Base-by-base conservation (phyloP, 2,113 vertebrate genomes). In the Pollachius pollachius region DNA sequence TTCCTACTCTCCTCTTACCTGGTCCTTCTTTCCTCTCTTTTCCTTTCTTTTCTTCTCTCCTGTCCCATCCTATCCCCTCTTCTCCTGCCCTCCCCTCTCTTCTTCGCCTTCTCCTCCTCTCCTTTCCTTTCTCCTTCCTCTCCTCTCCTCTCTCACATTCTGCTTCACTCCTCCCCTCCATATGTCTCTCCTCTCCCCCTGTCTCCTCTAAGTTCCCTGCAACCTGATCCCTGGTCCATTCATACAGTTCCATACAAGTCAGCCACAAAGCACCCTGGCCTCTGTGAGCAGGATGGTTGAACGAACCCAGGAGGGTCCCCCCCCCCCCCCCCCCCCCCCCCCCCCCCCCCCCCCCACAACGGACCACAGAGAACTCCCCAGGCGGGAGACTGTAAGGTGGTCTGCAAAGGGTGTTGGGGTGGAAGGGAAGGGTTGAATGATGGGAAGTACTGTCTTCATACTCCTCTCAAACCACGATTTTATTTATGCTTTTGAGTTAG, bases 231-330 rank as follows among this genome's bases (percentile, higher is more conserved):
- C 69, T 62, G 23, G 34, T 70, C 82, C 80, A 88, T 88, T 89
- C 87, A 91, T 37, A 62, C 37, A 61, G 64, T 71, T 71, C 65
- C 72, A 82, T 77, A 85, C 78, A 86, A 79, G 87, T 90, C 76
- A 52, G 76, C 76, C 77, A 87, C 86, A 87, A 89, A 79, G 30
- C 57, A 48, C 64, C 62, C 77, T 87, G 79, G 86, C 72, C 73
- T 62, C 72, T 68, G 81, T 93, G 93, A 92, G 91, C 93, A 88
- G 71, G 87, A 78, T 59, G 64, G 92, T 92, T 90, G 88, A 87
- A 89, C 87, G 89, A 91, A 90, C 78, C 75, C 73, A 71, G 80
- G 68, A 76, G 68, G 68, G 67, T 56, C 23, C 74, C 70, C 77
- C 54, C 68, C 25, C 73, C 59, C 52, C 67, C 74, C 19, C 30